Percentiles rank a stretch among this genome's conserved stretches.
Conservation (phyloP, 2,888 invertebrate genomes). For the Coleophora deauratella region DNA sequence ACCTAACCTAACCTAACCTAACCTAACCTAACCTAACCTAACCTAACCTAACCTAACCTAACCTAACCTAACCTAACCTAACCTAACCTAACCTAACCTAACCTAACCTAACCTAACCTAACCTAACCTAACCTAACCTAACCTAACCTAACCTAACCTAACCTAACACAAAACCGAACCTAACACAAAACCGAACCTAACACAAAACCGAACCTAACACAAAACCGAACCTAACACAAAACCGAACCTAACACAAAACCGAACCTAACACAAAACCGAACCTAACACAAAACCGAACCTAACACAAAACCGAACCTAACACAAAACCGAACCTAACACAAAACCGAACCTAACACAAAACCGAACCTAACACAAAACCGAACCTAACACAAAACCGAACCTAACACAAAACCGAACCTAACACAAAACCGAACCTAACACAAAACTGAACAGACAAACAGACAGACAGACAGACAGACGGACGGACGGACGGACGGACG, state of each 20-base stretch:
- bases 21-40: too few species aligned
- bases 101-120: too few species aligned
- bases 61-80: too few species aligned
- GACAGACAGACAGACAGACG: too few species aligned
- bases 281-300: constrained; percentile 14
- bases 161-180: constrained; percentile 12
- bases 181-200: constrained; percentile 13
- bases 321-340: constrained; percentile 7
- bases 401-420: too few species aligned
- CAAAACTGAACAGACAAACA: too few species aligned
- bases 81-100: too few species aligned
- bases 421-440: too few species aligned
- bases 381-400: constrained; percentile 11
- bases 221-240: constrained; percentile 5
- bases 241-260: constrained; percentile 6
- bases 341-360: constrained; percentile 7
- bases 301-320: constrained; percentile 16
- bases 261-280: constrained; percentile 13
- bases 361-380: constrained; percentile 10
- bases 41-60: too few species aligned
- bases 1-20: constrained; percentile 10
- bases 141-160: too few species aligned
- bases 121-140: too few species aligned
- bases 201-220: constrained; percentile 6
- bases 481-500: too few species aligned